Percentiles rank a stretch among this genome's conserved stretches.
Conservation (phyloP, 2,797 vertebrate species). For the Botia kubotai region DNA sequence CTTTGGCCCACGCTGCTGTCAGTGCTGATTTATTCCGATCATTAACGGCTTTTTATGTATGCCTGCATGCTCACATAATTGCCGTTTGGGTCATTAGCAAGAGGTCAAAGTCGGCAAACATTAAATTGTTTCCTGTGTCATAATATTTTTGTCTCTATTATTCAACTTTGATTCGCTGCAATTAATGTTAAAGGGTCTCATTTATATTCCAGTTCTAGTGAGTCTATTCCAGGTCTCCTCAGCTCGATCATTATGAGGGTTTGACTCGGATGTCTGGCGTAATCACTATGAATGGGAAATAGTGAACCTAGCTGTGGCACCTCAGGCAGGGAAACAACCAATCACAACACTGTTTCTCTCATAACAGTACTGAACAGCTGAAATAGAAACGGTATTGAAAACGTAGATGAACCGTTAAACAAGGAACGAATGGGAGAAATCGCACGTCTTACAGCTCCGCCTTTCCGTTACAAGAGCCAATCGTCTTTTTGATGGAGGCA, state of each 20-base stretch:
- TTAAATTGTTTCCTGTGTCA: constrained; percentile 47
- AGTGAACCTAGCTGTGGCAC: too few relatives aligned
- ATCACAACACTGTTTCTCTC: too few relatives aligned
- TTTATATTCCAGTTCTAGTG: not conserved
- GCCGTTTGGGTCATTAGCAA: constrained; percentile 39
- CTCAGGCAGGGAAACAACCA: too few relatives aligned
- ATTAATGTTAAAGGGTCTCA: constrained; percentile 6
- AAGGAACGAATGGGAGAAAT: too few relatives aligned
- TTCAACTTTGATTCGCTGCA: constrained; percentile 15
- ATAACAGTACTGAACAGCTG: too few relatives aligned
- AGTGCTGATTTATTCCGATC: constrained; percentile 53
- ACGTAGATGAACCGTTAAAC: too few relatives aligned
- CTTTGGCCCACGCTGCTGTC: constrained; percentile 42
- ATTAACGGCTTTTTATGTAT: constrained; percentile 40
- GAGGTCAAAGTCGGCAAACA: constrained; percentile 39
- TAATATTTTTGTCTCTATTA: constrained; percentile 37
- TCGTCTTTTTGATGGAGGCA: too few relatives aligned
- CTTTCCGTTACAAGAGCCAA: too few relatives aligned
- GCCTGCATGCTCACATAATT: constrained; percentile 32
- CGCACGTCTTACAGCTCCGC: too few relatives aligned
- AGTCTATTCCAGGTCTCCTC: constrained; percentile 16
- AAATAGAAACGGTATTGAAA: too few relatives aligned
- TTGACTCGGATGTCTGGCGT: not conserved
- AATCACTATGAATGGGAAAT: constrained; percentile 10
- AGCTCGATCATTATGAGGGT: not conserved